Evolutionary conservation across 2,888 invertebrate genomes (phyloP).

Genomic region (Epirrhoe alternata): DNA sequence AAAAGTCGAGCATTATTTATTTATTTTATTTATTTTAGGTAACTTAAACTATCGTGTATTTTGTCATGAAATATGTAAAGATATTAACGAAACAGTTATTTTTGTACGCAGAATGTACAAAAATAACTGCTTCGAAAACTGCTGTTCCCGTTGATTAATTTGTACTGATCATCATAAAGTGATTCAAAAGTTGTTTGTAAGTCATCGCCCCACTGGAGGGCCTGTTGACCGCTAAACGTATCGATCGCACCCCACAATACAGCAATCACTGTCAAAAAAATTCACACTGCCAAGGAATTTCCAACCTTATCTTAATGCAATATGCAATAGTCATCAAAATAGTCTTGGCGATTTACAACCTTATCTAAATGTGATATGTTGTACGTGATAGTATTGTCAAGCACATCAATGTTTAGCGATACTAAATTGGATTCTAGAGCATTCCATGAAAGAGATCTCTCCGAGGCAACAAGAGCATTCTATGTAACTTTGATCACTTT

Average conservation of each 20-base stretch:
- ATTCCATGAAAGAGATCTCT: too few species aligned
- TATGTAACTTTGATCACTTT: not conserved
- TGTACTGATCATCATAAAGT: conserved; percentile 31
- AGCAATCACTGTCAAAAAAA: conserved; percentile 56
- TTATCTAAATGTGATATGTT: too few species aligned
- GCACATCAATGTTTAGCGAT: too few species aligned
- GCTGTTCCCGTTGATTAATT: conserved; percentile 31
- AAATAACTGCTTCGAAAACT: conserved; percentile 30
- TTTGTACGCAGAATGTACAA: not conserved
- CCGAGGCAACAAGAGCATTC: too few species aligned
- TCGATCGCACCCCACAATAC: conserved; percentile 56
- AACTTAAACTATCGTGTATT: too few species aligned
- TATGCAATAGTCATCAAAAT: not conserved
- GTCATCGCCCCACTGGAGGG: conserved; percentile 40
- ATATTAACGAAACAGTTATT: not conserved
- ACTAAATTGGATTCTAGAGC: too few species aligned
- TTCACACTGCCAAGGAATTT: conserved; percentile 15
- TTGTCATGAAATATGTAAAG: not conserved
- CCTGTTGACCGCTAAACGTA: conserved; percentile 45
- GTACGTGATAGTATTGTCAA: too few species aligned
- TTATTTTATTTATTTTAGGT: too few species aligned
- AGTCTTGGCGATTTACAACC: too few species aligned
- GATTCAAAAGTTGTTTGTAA: conserved; percentile 36
- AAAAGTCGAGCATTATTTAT: too few species aligned
- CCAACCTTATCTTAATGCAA: conserved; percentile 20